Conservation (phyloP, 2,113 vertebrate genomes). For the Vidua chalybeata region DNA sequence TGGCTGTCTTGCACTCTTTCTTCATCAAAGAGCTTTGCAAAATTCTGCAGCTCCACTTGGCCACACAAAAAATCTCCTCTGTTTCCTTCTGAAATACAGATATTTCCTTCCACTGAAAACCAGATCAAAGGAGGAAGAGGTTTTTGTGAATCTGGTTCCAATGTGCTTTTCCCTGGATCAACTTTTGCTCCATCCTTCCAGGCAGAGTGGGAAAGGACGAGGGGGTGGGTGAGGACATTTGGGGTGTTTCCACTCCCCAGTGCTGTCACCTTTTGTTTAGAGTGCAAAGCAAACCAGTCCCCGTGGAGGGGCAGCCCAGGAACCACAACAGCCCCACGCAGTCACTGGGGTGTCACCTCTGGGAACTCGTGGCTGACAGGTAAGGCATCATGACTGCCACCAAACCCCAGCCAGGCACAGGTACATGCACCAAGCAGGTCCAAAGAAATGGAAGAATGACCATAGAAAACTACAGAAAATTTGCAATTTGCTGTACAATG, state of each 20-base stretch:
- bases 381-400: not conserved
- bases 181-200: not conserved
- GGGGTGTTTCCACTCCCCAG: not conserved
- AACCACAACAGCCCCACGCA: fast-evolving
- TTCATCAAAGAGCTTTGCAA: not conserved
- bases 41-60: not conserved
- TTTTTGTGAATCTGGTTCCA: not conserved
- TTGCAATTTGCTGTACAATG: fast-evolving
- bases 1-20: not conserved
- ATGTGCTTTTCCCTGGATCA: not conserved
- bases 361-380: fast-evolving
- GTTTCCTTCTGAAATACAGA: not conserved
- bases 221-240: not conserved
- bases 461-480: fast-evolving
- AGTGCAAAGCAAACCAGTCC: not conserved
- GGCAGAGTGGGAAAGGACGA: not conserved
- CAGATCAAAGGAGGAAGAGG: not conserved
- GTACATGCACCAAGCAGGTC: not conserved
- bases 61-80: not conserved
- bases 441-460: not conserved
- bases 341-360: not conserved
- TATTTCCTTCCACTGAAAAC: not conserved
- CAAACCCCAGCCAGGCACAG: not conserved
- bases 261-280: not conserved
- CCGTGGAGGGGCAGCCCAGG: fast-evolving